These are phyloP conservation scores for Thereva nobilitata DNA, from an alignment of 2,888 invertebrate species.

Conservation along the genomic window DNA sequence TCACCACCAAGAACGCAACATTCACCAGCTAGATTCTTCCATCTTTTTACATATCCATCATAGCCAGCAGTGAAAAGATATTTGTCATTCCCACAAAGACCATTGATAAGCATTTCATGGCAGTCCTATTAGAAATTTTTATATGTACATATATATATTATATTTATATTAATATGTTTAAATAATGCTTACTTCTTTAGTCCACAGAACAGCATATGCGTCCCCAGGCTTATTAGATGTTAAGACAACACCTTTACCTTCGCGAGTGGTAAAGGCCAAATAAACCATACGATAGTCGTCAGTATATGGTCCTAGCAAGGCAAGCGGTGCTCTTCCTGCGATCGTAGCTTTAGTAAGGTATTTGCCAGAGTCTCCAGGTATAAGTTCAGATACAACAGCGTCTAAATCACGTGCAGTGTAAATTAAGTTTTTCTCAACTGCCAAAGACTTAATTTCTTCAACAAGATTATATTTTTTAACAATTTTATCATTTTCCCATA, in stretches of 20 bases:
- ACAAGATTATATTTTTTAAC: constrained; percentile 56
- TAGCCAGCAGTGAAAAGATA: constrained; percentile 54
- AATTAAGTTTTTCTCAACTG: constrained; percentile 51
- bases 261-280: constrained; percentile 54
- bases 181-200: constrained; percentile 40
- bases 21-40: constrained; percentile 49
- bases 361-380: constrained; percentile 53
- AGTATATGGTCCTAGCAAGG: constrained; percentile 50
- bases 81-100: constrained; percentile 51
- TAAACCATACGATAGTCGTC: constrained; percentile 49
- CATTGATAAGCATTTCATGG: constrained; percentile 56
- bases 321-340: constrained; percentile 54
- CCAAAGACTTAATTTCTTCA: constrained; percentile 56
- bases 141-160: not conserved
- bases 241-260: constrained; percentile 48
- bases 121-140: constrained; percentile 48
- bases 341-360: constrained; percentile 54
- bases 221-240: constrained; percentile 50
- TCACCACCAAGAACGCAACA: constrained; percentile 49
- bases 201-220: constrained; percentile 51
- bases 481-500: constrained; percentile 56
- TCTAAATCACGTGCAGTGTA: constrained; percentile 57
- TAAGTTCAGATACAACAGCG: constrained; percentile 52
- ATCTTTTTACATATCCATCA: constrained; percentile 56
- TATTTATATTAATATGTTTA: not conserved